These are phyloP conservation scores for Thalassoma bifasciatum DNA, from an alignment of 2,113 vertebrate genomes.

Conservation along the genomic window DNA sequence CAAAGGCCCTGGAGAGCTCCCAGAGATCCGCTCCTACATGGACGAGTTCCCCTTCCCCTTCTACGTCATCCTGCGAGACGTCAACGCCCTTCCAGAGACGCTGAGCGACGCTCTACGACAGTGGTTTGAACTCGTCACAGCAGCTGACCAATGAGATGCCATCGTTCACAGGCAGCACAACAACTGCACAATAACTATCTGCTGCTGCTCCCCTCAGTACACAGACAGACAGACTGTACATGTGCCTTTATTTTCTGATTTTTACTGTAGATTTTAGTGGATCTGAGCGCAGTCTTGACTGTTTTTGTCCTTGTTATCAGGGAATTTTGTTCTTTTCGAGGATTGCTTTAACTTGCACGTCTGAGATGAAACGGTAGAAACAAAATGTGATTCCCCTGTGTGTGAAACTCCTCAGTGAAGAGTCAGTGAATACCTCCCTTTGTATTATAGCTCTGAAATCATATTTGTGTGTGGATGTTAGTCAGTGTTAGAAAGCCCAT, in stretches of 20 bases:
- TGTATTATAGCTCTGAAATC: slow-evolving; percentile 23
- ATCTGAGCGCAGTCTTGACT: slow-evolving; percentile 62
- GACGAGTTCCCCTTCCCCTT: slow-evolving; percentile 99
- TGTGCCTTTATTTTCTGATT: slow-evolving; percentile 81
- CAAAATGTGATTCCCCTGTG: slow-evolving; percentile 62
- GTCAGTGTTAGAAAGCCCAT: slow-evolving; percentile 39
- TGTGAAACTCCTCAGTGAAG: slow-evolving; percentile 53
- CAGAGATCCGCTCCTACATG: slow-evolving; percentile 97
- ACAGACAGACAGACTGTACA: slow-evolving; percentile 55
- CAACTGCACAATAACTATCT: slow-evolving; percentile 45
- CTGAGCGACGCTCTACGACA: slow-evolving; percentile 96
- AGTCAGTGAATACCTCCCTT: slow-evolving; percentile 57
- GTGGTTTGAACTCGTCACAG: slow-evolving; percentile 97
- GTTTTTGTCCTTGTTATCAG: slow-evolving; percentile 60
- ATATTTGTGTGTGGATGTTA: slow-evolving; percentile 42
- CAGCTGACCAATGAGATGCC: slow-evolving; percentile 81
- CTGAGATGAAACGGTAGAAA: slow-evolving; percentile 54
- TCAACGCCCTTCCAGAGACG: slow-evolving; percentile 93
- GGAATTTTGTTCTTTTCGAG: slow-evolving; percentile 55
- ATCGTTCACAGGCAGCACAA: slow-evolving; percentile 9
- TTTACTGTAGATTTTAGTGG: slow-evolving; percentile 58
- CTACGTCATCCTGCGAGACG: slow-evolving; percentile 94
- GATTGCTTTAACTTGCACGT: slow-evolving; percentile 72
- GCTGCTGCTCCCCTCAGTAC: slow-evolving; percentile 54
- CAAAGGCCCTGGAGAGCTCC: slow-evolving; percentile 91